A percentile compares a stretch with the other conserved stretches of the same genome.
Conservation (phyloP, 2,888 invertebrate species). For the Odontocolon sp. region DNA sequence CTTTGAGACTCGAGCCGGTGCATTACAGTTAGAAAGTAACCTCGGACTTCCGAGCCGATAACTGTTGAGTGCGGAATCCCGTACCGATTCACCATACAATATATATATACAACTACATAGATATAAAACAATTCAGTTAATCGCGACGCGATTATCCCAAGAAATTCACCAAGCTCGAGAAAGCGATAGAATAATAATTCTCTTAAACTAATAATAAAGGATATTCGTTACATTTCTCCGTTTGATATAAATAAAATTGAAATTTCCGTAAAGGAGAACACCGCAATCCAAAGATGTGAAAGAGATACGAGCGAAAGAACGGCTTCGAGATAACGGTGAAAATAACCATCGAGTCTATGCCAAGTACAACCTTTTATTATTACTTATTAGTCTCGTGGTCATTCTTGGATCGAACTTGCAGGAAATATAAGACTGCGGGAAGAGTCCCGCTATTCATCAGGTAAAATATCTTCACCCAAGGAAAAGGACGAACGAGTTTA, state of each 20-base stretch:
- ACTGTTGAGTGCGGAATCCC: constrained; percentile 41
- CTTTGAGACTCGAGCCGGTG: constrained; percentile 44
- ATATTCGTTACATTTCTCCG: no score
- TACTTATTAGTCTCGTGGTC: constrained; percentile 19
- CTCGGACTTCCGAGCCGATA: constrained; percentile 53
- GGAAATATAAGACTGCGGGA: constrained; percentile 21
- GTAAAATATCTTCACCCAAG: not conserved
- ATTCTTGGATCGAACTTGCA: constrained; percentile 14
- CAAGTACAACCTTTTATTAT: constrained; percentile 15
- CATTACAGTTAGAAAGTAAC: constrained; percentile 62
- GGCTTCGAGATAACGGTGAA: constrained; percentile 15
- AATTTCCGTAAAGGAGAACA: not conserved
- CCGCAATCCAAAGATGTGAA: no score
- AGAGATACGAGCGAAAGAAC: not conserved
- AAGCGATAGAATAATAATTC: no score
- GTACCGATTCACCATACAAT: constrained; percentile 3
- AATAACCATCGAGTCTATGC: not conserved
- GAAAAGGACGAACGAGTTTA: not conserved
- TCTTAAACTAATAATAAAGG: no score
- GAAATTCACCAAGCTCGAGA: no score
- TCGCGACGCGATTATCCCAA: constrained; percentile 27
- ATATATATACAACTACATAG: not conserved
- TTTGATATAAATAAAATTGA: constrained; percentile 3
- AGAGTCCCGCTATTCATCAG: constrained; percentile 29
- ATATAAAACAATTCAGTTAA: constrained; percentile 15